Percentiles rank a stretch among this genome's conserved stretches.
These are phyloP conservation scores for Tauraco erythrolophus DNA, from an alignment of 2,113 vertebrate species.

Conservation along the genomic window DNA sequence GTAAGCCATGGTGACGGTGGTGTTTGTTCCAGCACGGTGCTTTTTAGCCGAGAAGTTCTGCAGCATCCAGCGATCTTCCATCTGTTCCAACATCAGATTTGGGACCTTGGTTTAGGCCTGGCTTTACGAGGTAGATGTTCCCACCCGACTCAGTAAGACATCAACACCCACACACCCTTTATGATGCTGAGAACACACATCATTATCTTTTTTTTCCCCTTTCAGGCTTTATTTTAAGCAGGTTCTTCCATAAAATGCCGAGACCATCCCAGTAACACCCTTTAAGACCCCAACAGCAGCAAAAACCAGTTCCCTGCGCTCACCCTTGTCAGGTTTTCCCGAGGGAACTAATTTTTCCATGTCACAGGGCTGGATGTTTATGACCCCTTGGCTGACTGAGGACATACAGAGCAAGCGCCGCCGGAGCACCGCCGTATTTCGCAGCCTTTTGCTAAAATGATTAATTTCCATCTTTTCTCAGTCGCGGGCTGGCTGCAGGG, in stretches of 20 bases:
- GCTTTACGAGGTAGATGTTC: background rate
- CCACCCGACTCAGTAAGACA: background rate
- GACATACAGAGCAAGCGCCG: background rate
- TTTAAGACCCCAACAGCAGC: background rate
- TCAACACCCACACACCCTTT: no score
- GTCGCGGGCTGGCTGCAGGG: background rate
- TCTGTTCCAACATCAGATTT: background rate
- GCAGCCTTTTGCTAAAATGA: background rate
- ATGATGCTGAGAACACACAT: no score
- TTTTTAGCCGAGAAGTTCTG: no score
- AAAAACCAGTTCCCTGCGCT: background rate
- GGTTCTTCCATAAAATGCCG: background rate
- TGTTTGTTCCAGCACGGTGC: background rate
- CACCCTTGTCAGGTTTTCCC: background rate
- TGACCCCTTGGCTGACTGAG: background rate
- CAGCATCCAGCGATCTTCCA: background rate
- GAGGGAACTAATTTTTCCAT: background rate
- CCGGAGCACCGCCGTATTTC: background rate
- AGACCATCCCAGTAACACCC: no score
- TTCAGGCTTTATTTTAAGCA: background rate
- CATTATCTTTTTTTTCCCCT: no score
- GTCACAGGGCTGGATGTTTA: background rate
- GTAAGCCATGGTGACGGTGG: rapidly evolving
- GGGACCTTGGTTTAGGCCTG: no score
- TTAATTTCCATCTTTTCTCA: background rate